These are phyloP conservation scores for Ypsolopha sequella DNA, from an alignment of 2,888 invertebrate genomes.

Conservation along the genomic window DNA sequence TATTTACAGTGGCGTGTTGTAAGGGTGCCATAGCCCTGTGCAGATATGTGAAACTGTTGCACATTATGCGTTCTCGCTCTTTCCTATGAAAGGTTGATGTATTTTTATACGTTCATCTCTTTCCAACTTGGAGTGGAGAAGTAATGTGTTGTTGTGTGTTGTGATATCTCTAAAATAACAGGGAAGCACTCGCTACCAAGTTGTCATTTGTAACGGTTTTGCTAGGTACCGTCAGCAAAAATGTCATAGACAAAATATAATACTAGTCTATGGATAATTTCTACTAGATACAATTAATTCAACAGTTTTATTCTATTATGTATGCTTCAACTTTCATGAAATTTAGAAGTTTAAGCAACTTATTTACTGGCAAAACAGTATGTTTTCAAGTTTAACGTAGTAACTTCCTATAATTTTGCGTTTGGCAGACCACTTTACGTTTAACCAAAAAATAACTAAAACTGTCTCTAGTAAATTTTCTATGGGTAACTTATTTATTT, in stretches of 20 bases:
- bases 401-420: too few relatives aligned
- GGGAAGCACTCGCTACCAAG: constrained; percentile 69
- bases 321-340: too few relatives aligned
- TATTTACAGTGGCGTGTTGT: constrained; percentile 12
- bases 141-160: constrained; percentile 71
- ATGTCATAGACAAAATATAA: not conserved
- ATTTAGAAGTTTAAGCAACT: too few relatives aligned
- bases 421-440: too few relatives aligned
- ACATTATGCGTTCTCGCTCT: constrained; percentile 42
- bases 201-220: constrained; percentile 71
- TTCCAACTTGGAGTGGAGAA: constrained; percentile 54
- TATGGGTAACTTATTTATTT: too few relatives aligned
- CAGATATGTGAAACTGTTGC: constrained; percentile 56
- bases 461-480: too few relatives aligned
- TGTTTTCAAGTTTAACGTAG: too few relatives aligned
- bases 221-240: constrained; percentile 3
- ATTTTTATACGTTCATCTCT: constrained; percentile 51
- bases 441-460: too few relatives aligned
- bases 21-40: constrained; percentile 20
- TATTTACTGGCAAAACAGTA: too few relatives aligned
- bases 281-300: too few relatives aligned
- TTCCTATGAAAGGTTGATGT: constrained; percentile 24
- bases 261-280: too few relatives aligned
- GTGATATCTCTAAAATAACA: constrained; percentile 72
- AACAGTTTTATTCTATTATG: too few relatives aligned